phyloP scores from a whole-genome alignment of 1,140 invertebrate species.

The Lepidurus arcticus region DNA sequence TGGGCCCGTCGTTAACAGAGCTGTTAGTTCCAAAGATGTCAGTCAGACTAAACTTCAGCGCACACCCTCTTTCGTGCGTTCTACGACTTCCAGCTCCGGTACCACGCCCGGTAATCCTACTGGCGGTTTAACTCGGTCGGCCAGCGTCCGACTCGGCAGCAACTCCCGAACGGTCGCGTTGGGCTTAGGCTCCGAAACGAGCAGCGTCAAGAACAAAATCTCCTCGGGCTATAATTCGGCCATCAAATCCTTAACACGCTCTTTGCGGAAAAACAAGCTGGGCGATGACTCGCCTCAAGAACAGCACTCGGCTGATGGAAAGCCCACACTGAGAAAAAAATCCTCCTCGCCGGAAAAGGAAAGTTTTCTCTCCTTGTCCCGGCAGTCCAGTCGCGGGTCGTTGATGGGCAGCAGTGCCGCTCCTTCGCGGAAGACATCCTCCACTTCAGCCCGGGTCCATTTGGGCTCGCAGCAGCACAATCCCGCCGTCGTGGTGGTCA shows the following conservation, averaged over 20 bases:
- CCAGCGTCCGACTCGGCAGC: slow-evolving; percentile 22
- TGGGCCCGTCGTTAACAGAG: slow-evolving; percentile 5
- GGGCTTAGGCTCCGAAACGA: background rate
- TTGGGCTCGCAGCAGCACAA: slow-evolving; percentile 19
- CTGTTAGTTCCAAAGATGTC: background rate
- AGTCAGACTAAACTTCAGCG: slow-evolving; percentile 22
- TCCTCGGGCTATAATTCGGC: slow-evolving; percentile 32
- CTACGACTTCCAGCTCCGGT: slow-evolving; percentile 3
- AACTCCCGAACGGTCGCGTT: background rate
- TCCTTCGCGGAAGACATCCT: slow-evolving; percentile 25
- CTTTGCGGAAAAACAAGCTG: background rate
- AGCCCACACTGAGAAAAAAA: background rate
- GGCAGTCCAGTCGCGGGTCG: slow-evolving; percentile 30
- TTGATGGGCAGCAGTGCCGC: slow-evolving; percentile 20
- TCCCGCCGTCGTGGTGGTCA: background rate
- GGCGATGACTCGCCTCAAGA: background rate
- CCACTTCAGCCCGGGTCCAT: background rate
- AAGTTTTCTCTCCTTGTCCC: slow-evolving; percentile 20
- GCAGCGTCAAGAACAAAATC: slow-evolving; percentile 23
- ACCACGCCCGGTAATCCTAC: background rate
- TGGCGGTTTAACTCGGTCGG: slow-evolving; percentile 2
- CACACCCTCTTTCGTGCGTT: slow-evolving; percentile 30
- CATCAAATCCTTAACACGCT: slow-evolving; percentile 24
- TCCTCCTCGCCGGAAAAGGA: slow-evolving; percentile 15
- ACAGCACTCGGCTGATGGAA: background rate